Conservation (phyloP, 2,113 vertebrate species). For the Corythornis cristatus region DNA sequence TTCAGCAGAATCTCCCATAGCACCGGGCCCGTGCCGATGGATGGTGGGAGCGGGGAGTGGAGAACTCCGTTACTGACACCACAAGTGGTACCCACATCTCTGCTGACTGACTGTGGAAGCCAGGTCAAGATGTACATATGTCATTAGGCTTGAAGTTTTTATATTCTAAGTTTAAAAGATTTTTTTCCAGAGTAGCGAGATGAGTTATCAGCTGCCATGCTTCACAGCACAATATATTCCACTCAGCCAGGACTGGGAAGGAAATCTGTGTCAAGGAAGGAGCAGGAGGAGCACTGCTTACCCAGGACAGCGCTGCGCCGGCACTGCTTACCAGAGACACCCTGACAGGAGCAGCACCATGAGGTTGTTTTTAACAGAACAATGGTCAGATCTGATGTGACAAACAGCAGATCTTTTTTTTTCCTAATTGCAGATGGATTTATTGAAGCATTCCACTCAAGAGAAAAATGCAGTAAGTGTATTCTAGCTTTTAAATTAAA, state of each 20-base stretch:
- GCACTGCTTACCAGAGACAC: accelerated
- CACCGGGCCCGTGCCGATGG: not conserved
- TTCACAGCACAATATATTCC: not conserved
- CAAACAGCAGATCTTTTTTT: not conserved
- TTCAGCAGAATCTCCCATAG: not conserved
- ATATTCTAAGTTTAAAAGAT: constrained; percentile 60
- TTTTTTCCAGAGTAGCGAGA: constrained; percentile 29
- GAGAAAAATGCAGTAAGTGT: not conserved
- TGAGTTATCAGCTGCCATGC: constrained; percentile 54
- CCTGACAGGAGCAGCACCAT: not conserved
- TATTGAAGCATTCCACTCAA: not conserved
- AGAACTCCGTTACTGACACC: not conserved
- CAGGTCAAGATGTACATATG: constrained; percentile 42
- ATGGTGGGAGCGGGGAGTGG: not conserved
- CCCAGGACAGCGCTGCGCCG: not conserved
- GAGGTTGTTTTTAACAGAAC: not conserved
- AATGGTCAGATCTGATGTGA: not conserved
- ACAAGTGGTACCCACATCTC: not conserved
- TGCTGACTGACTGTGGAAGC: not conserved
- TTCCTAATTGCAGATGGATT: not conserved
- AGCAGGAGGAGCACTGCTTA: not conserved
- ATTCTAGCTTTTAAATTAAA: not conserved
- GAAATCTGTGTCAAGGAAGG: not conserved
- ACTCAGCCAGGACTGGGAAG: not conserved
- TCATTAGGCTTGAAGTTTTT: constrained; percentile 55